Evolutionary conservation across 2,113 vertebrate species (phyloP).

Genomic region (Grantiella picta): DNA sequence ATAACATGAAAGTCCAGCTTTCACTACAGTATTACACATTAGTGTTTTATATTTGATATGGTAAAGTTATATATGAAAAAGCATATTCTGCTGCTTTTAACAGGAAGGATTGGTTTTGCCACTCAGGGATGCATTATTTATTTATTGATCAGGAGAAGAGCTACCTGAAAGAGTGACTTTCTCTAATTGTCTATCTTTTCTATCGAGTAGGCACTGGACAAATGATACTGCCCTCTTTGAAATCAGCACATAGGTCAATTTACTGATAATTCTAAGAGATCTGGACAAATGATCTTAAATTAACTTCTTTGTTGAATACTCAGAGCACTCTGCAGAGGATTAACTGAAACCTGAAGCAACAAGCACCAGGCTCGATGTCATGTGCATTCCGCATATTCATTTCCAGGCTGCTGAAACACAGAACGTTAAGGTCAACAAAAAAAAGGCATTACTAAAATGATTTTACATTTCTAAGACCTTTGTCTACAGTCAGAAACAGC

Average conservation of each 20-base stretch:
- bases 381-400: rapidly evolving
- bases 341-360: neutral
- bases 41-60: neutral
- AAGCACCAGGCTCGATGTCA: rapidly evolving
- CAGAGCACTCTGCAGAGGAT: neutral
- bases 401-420: neutral
- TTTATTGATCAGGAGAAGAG: neutral
- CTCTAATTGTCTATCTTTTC: neutral
- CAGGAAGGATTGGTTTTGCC: neutral
- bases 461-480: neutral
- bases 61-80: neutral
- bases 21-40: neutral
- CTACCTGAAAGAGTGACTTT: neutral
- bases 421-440: neutral
- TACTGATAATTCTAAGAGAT: neutral
- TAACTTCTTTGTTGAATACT: neutral
- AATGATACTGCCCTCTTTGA: neutral
- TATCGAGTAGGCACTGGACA: neutral
- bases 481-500: neutral
- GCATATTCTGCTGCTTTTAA: neutral
- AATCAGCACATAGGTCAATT: neutral
- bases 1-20: neutral
- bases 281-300: neutral
- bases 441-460: neutral
- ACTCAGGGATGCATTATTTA: neutral